Conservation (phyloP, 2,113 vertebrate species). For the Ascaphus truei region DNA sequence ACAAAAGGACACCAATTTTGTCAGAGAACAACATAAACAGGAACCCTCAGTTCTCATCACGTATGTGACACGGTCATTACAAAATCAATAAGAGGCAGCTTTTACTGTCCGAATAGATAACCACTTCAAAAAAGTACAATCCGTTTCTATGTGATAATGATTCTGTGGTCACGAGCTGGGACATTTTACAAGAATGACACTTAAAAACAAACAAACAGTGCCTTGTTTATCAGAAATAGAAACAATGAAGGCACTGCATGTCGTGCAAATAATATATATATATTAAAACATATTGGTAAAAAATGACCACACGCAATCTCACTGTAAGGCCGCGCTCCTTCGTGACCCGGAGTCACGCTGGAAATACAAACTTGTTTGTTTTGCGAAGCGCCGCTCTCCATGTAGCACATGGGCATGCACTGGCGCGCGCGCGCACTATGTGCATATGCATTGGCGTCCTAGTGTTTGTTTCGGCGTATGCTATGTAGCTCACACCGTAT, state of each 20-base stretch:
- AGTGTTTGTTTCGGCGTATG: too few species aligned
- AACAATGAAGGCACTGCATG: background rate
- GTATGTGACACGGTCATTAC: background rate
- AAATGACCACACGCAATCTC: too few species aligned
- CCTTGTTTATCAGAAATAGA: background rate
- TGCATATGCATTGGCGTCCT: too few species aligned
- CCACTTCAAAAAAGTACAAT: conserved; percentile 20
- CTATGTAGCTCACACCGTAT: too few species aligned
- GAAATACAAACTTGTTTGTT: too few species aligned
- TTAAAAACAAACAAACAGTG: conserved; percentile 11
- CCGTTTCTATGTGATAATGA: conserved; percentile 34
- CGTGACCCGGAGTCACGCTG: too few species aligned
- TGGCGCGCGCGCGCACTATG: too few species aligned
- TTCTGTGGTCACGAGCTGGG: conserved; percentile 32
- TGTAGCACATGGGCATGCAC: too few species aligned
- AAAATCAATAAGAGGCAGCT: conserved; percentile 6
- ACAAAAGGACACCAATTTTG: background rate
- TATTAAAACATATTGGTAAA: too few species aligned
- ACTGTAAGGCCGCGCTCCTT: too few species aligned
- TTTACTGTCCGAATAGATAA: background rate
- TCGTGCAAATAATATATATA: background rate
- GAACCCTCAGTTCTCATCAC: background rate
- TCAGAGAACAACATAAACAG: background rate
- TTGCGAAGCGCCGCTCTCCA: too few species aligned
- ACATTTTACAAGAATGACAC: conserved; percentile 9